Base-by-base conservation (phyloP, 37 sponge, comb jelly and placozoan genomes). In the Chondrosia reniformis region DNA sequence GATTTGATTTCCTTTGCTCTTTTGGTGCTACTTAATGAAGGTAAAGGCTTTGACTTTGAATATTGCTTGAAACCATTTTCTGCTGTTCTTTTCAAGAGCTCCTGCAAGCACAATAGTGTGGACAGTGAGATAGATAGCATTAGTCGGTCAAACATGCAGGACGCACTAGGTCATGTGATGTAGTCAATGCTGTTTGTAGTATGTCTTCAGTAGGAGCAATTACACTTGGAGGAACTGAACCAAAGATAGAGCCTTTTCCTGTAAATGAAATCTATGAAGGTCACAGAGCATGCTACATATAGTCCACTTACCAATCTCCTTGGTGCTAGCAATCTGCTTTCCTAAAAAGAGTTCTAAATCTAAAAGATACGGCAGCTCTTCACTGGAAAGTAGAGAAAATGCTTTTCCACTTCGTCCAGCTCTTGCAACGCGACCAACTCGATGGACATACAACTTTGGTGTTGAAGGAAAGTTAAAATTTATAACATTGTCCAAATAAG, bases 351-450 rank as follows among this genome's bases (percentile, higher is more conserved):
- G 80, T 57, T 94, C 88, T 0, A 97, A 84, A 58, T 97, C 98
- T 33, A 94, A 59, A 40, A 94, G 67, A 63, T 89, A 94, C 0
- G 95, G 76, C 38, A 89, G 67, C 73, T 97, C 98, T 45, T 94
- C 98, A 45, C 66, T 45, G 7, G 89, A 63, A 10, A 97, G 77
- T 8, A 97, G 71, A 15, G 95, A 94, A 75, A 88, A 90, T 33
- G 98, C 98, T n/a, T 74, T 75, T 7, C 98, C 98, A 81, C 81
- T 83, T 24, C 95, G 74, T 21, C 98, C 98, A 69, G 98, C 98
- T 25, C 98, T 55, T 5, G 98, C 98, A 45, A 97, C 98, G 41
- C 98, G 80, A 36, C 96, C 98, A 0, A 97, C 98, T 84, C 98
- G 80, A 52, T 97, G 98, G 0, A 97, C 91, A 81, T 89, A 97